phyloP scores from a whole-genome alignment of 2,888 invertebrate species.

The Melipona beecheii region DNA sequence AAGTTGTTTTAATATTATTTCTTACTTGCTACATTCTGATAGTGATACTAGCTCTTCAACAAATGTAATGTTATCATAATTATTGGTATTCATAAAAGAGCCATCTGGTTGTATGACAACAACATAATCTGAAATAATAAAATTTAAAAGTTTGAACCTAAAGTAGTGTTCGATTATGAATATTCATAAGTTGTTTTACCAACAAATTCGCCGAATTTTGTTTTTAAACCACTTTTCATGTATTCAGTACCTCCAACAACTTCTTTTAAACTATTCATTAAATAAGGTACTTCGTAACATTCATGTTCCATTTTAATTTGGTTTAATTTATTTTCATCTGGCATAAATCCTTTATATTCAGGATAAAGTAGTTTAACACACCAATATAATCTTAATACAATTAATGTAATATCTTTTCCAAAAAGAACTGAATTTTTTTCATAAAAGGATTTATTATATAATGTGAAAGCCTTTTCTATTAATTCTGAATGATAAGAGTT shows the following conservation, averaged over 20 bases:
- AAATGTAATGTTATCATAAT: conserved; percentile 28
- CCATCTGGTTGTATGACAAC: conserved; percentile 85
- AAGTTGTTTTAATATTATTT: not conserved
- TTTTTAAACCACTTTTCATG: conserved; percentile 85
- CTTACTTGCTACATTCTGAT: conserved; percentile 33
- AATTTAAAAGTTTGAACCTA: not conserved
- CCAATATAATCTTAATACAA: conserved; percentile 85
- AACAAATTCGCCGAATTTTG: conserved; percentile 86
- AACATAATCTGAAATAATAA: conserved; percentile 84
- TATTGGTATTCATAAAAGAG: conserved; percentile 84
- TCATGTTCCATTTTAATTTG: conserved; percentile 52
- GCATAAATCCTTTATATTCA: conserved; percentile 77
- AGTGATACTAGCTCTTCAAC: conserved; percentile 25
- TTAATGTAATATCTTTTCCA: not conserved
- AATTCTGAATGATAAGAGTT: conserved; percentile 86
- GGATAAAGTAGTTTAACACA: conserved; percentile 85
- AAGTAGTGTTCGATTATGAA: not conserved
- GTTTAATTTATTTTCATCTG: not conserved
- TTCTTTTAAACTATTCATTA: conserved; percentile 85
- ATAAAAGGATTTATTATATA: conserved; percentile 7
- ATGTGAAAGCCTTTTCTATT: conserved; percentile 85
- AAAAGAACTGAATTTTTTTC: not conserved
- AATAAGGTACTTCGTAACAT: conserved; percentile 81
- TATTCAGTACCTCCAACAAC: conserved; percentile 87
- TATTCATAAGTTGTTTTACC: conserved; percentile 82